Evolutionary conservation across 2,888 invertebrate species (phyloP).

Genomic region (Nymphalis c-album): DNA sequence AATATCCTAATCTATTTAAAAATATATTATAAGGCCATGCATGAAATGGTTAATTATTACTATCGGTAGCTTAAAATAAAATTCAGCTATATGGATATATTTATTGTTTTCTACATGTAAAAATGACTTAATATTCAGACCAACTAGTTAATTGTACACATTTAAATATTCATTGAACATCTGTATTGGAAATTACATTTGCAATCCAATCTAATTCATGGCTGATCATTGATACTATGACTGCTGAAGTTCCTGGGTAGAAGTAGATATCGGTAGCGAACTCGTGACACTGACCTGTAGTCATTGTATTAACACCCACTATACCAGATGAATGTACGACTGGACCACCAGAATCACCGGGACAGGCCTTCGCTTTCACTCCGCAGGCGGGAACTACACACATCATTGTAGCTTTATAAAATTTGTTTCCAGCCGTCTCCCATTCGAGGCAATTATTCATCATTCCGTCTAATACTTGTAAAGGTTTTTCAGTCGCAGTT

Average conservation of each 20-base stretch:
- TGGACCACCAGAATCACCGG: conserved; percentile 10
- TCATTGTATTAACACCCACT: too few relatives aligned
- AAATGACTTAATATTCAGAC: too few relatives aligned
- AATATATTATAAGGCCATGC: too few relatives aligned
- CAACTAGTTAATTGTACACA: too few relatives aligned
- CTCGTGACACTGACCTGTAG: conserved; percentile 6
- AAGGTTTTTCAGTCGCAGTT: not conserved
- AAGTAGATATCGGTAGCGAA: not conserved
- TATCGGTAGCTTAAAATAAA: too few relatives aligned
- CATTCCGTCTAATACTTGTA: conserved; percentile 3
- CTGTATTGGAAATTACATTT: not conserved
- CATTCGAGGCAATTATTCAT: not conserved
- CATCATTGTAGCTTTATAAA: not conserved
- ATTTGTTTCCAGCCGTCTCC: not conserved
- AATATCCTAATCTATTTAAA: too few relatives aligned
- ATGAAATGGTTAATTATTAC: too few relatives aligned
- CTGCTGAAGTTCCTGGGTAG: too few relatives aligned
- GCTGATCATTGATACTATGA: too few relatives aligned
- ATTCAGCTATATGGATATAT: too few relatives aligned
- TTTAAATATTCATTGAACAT: too few relatives aligned
- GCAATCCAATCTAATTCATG: conserved; percentile 11
- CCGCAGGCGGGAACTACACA: conserved; percentile 9
- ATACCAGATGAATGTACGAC: not conserved
- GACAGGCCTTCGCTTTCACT: not conserved
- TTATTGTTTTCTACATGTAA: too few relatives aligned